Evolutionary conservation across 2,113 vertebrate genomes (phyloP).

Genomic region (Nycticebus coucang): DNA sequence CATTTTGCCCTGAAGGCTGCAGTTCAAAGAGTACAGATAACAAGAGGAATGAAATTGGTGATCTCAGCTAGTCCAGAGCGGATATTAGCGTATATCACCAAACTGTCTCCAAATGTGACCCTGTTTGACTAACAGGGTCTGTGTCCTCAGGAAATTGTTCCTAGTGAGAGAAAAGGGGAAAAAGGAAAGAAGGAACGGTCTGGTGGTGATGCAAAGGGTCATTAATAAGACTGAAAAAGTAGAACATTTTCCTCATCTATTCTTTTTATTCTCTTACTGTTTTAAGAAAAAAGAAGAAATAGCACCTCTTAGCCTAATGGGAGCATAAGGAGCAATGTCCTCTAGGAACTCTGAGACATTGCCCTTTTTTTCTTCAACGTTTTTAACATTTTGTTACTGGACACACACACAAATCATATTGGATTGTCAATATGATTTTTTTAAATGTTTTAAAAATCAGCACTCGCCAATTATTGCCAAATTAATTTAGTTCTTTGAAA

Average conservation of each 20-base stretch:
- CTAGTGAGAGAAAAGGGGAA: not conserved
- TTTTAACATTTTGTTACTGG: conserved; percentile 20
- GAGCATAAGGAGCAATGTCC: not conserved
- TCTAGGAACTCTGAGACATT: conserved; percentile 36
- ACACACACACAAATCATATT: not conserved
- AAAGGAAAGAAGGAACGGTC: not conserved
- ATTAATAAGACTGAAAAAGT: conserved; percentile 11
- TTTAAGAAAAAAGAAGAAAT: conserved; percentile 42
- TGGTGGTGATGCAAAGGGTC: not conserved
- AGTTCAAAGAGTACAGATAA: conserved; percentile 52
- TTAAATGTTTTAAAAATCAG: not conserved
- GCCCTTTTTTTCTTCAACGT: conserved; percentile 42
- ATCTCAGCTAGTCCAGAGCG: not conserved
- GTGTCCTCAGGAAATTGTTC: conserved; percentile 44
- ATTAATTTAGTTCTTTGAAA: conserved; percentile 52
- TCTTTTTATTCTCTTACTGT: conserved; percentile 8
- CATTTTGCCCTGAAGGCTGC: conserved; percentile 56
- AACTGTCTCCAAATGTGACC: conserved; percentile 17
- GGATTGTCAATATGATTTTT: not conserved
- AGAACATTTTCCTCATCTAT: not conserved
- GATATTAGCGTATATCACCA: conserved; percentile 42
- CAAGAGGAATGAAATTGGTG: conserved; percentile 47
- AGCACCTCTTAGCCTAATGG: conserved; percentile 44
- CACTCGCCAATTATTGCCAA: conserved; percentile 18
- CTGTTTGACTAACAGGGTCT: not conserved